A percentile compares a stretch with the other conserved stretches of the same genome.
These are phyloP conservation scores for Poeciliopsis infans DNA, from an alignment of 2,797 vertebrate species.

Conservation along the genomic window DNA sequence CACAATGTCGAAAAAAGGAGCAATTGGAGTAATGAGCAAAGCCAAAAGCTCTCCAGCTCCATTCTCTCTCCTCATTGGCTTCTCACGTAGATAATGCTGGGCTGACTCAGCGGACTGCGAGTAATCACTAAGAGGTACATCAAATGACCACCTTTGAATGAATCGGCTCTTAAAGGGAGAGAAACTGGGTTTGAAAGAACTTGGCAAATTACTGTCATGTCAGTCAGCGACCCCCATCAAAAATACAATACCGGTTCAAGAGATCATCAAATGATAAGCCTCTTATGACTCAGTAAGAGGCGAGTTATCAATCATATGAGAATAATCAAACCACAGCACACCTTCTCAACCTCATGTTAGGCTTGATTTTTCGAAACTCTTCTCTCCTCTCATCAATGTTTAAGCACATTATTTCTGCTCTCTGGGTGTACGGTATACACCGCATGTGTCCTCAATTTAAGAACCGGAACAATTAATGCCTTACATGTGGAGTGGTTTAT, in stretches of 20 bases:
- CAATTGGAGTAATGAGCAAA: conserved; percentile 10
- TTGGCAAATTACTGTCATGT: neutral
- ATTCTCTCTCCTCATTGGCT: conserved; percentile 12
- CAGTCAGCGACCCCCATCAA: neutral
- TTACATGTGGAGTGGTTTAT: neutral
- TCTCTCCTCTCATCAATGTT: neutral
- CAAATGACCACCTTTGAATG: conserved; percentile 2
- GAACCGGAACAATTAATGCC: neutral
- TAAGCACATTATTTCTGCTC: too few species aligned
- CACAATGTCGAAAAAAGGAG: conserved; percentile 5
- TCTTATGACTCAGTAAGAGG: neutral
- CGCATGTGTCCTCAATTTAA: neutral
- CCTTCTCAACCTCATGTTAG: neutral
- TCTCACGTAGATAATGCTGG: neutral
- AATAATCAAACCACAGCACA: neutral
- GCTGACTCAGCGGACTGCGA: conserved; percentile 4
- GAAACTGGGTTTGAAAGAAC: neutral
- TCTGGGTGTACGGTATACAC: neutral
- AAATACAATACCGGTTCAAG: neutral
- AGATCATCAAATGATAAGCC: neutral
- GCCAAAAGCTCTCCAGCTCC: conserved; percentile 4
- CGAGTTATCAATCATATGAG: neutral
- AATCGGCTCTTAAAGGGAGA: neutral
- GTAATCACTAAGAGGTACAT: conserved; percentile 10
- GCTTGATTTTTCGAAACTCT: neutral